These are phyloP conservation scores for Ivindomyrus marchei DNA, from an alignment of 2,113 vertebrate genomes.

Conservation along the genomic window DNA sequence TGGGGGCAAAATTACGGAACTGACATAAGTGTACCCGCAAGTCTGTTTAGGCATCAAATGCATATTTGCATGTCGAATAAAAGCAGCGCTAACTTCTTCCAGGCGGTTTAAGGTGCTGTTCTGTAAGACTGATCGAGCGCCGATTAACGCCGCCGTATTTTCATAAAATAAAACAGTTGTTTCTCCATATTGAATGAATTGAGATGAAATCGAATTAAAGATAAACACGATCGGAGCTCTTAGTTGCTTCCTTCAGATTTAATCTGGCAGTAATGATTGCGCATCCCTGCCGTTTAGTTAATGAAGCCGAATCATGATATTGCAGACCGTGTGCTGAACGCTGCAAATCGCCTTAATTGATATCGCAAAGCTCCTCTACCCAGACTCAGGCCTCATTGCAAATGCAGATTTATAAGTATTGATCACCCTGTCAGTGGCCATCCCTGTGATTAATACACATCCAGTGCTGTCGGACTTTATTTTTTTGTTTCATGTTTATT, in stretches of 20 bases:
- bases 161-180: not conserved
- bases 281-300: slow-evolving; percentile 56
- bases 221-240: not conserved
- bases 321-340: slow-evolving; percentile 60
- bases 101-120: not conserved
- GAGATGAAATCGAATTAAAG: not conserved
- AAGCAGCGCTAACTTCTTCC: not conserved
- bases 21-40: not conserved
- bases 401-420: slow-evolving; percentile 70
- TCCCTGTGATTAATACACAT: slow-evolving; percentile 61
- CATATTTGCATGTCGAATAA: not conserved
- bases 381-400: slow-evolving; percentile 56
- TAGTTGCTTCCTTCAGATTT: not conserved
- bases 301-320: slow-evolving; percentile 61
- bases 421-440: slow-evolving; percentile 61
- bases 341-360: slow-evolving; percentile 65
- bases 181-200: not conserved
- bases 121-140: not conserved
- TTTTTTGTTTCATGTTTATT: slow-evolving; percentile 31
- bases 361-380: slow-evolving; percentile 47
- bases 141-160: not conserved
- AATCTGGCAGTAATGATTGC: slow-evolving; percentile 36
- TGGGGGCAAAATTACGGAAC: not conserved
- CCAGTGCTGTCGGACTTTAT: slow-evolving; percentile 25
- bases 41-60: not conserved